Base-by-base conservation (phyloP, 2,113 vertebrate species). In the Alethe castanea region DNA sequence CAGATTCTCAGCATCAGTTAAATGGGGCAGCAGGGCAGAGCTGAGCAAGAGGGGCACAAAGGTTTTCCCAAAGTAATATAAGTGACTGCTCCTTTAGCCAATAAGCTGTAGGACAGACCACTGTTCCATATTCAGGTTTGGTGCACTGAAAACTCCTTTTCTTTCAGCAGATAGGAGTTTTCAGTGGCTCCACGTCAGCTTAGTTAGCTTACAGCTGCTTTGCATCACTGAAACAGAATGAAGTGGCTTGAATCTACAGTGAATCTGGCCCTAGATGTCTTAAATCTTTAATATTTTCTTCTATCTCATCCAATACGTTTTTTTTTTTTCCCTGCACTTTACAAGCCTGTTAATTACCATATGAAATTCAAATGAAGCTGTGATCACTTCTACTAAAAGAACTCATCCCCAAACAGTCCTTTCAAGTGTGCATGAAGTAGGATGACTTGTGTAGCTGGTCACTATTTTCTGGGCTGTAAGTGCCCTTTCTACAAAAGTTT, bases 241-340 rank as follows among this genome's bases (percentile, higher is more conserved):
- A 82, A 86, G 53, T 48, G 45, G 60, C 85, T 81, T 67, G 25
- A 94, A 54, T 31, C 69, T 72, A 38, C 40, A 69, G 67, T 86
- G 67, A 93, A 71, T 83, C 52, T 94, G 71, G 64, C 69, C 88
- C 66, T 78, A 64, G 52, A 84, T 81, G 42, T 60, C 79, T 89
- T 87, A 74, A 89, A 87, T 92, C n/a, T 85, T 66, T 60, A 94
- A 29, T 65, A 78, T 81, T 94, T 86, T 88, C 71, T 90, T 74
- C 80, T 92, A 25, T 82, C 15, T 85, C 38, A 31, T 52, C 59
- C 72, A 69, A 90, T 62, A 57, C 4, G 2, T n/a, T 90, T 13
- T 64, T 94, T 81, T 78, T 19, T 19, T 7, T 9, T 9, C 19
- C 19, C 44, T 19, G 64, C 23, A 60, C 88, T 96, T 95, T 83